These are phyloP conservation scores for Drosophila baimaii DNA, from an alignment of 1,140 invertebrate genomes.

Conservation along the genomic window DNA sequence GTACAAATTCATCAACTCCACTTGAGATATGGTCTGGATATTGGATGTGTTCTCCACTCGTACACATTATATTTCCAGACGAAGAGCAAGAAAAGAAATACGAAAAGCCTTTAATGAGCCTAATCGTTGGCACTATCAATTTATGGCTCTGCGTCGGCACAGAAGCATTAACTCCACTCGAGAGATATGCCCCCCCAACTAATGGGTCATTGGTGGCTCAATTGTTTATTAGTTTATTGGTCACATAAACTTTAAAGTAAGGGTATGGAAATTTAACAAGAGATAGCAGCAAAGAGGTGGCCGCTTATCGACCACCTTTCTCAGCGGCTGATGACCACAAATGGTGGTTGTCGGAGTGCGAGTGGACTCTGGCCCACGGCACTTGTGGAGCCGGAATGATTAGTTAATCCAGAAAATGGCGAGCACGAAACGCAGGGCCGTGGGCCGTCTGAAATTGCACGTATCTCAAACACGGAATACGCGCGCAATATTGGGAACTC, in stretches of 20 bases:
- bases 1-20: slow-evolving; percentile 32
- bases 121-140: slow-evolving; percentile 43
- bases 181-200: slow-evolving; percentile 38
- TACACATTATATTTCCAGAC: neutral
- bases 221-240: slow-evolving; percentile 38
- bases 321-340: slow-evolving; percentile 28
- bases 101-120: slow-evolving; percentile 28
- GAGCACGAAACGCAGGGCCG: slow-evolving; percentile 2
- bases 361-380: slow-evolving; percentile 27
- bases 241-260: slow-evolving; percentile 32
- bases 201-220: slow-evolving; percentile 29
- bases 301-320: slow-evolving; percentile 36
- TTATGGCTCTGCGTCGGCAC: slow-evolving; percentile 27
- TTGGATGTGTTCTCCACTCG: slow-evolving; percentile 4
- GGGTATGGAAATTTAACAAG: slow-evolving; percentile 35
- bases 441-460: slow-evolving; percentile 72
- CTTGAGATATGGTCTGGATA: slow-evolving; percentile 18
- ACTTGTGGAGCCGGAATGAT: slow-evolving; percentile 32
- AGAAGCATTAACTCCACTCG: slow-evolving; percentile 37
- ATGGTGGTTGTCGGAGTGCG: neutral
- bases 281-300: slow-evolving; percentile 18
- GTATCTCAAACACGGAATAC: slow-evolving; percentile 58
- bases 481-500: slow-evolving; percentile 47
- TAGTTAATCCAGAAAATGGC: slow-evolving; percentile 41
- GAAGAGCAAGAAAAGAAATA: neutral